phyloP scores from a whole-genome alignment of 2,888 invertebrate genomes.

The Arge pagana region DNA sequence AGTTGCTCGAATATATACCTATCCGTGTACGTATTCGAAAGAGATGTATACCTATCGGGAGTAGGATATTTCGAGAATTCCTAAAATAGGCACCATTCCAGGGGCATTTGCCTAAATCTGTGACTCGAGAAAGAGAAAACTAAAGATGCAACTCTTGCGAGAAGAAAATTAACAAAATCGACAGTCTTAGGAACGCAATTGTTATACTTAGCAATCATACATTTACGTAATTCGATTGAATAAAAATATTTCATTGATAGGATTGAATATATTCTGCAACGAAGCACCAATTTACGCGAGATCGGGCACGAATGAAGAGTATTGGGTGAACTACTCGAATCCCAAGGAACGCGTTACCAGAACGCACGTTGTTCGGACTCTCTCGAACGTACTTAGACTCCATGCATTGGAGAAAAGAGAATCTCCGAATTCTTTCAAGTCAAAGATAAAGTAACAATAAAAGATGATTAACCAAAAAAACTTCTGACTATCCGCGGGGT shows the following conservation, averaged over 20 bases:
- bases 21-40: too few relatives aligned
- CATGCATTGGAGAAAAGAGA: conserved; percentile 37
- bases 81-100: too few relatives aligned
- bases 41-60: too few relatives aligned
- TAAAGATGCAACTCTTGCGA: too few relatives aligned
- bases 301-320: conserved; percentile 35
- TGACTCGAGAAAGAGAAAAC: too few relatives aligned
- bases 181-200: too few relatives aligned
- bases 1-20: too few relatives aligned
- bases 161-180: too few relatives aligned
- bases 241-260: conserved; percentile 36
- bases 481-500: neutral
- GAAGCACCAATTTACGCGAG: conserved; percentile 41
- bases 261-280: conserved; percentile 40
- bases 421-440: conserved; percentile 8
- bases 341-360: conserved; percentile 37
- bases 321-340: conserved; percentile 30
- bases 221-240: too few relatives aligned
- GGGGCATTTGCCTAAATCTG: too few relatives aligned
- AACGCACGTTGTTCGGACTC: conserved; percentile 39
- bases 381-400: conserved; percentile 41
- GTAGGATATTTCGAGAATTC: too few relatives aligned
- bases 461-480: neutral
- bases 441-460: neutral
- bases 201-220: too few relatives aligned